Conservation (phyloP, 2,797 vertebrate genomes). For the Lacerta bilineata region DNA sequence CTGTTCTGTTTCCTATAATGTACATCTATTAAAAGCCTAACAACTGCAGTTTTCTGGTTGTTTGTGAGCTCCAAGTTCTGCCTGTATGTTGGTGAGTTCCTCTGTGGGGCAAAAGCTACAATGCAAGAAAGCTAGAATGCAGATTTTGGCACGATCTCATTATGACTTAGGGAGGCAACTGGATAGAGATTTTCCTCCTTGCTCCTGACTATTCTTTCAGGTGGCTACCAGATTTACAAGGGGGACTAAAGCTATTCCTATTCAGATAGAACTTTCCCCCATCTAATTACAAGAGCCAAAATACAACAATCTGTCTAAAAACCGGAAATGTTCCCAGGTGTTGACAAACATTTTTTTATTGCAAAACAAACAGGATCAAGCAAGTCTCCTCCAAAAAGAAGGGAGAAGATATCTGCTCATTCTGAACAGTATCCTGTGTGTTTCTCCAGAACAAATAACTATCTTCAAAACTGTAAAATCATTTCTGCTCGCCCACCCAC, state of each 20-base stretch:
- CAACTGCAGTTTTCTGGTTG: background rate
- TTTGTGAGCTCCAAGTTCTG: background rate
- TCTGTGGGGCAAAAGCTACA: background rate
- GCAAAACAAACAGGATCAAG: background rate
- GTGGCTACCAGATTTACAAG: background rate
- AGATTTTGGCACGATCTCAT: background rate
- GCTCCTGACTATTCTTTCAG: background rate
- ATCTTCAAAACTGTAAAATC: slow-evolving; percentile 31
- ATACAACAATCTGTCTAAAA: background rate
- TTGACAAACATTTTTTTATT: background rate
- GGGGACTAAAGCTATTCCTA: background rate
- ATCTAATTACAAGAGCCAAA: background rate
- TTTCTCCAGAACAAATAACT: slow-evolving; percentile 32
- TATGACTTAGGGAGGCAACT: background rate
- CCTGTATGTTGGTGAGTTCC: too few species aligned
- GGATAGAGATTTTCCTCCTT: background rate
- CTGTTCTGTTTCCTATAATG: background rate
- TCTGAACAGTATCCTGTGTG: background rate
- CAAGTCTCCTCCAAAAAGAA: background rate
- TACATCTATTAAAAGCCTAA: background rate
- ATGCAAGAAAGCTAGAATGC: background rate
- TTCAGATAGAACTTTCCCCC: background rate
- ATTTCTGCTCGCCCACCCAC: background rate
- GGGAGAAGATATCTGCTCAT: background rate
- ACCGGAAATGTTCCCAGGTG: background rate